Conservation (phyloP, 2,797 vertebrate species). For the Falco peregrinus region DNA sequence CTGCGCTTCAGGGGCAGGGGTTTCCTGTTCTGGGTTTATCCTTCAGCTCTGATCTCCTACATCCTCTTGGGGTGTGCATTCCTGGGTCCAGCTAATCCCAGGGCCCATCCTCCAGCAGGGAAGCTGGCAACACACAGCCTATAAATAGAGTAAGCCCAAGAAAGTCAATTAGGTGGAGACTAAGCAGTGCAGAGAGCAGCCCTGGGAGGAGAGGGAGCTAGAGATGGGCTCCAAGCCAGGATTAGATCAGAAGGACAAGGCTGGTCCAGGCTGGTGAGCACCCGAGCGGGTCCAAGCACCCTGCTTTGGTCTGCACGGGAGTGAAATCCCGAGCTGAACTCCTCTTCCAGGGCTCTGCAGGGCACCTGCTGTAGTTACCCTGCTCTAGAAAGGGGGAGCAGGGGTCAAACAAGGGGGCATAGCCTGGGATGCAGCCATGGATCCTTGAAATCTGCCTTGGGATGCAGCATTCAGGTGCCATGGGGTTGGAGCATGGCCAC, state of each 20-base stretch:
- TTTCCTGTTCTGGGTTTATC: not conserved
- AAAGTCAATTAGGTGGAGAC: conserved; percentile 30
- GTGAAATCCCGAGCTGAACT: not conserved
- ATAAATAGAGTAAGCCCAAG: conserved; percentile 38
- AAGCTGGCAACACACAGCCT: not conserved
- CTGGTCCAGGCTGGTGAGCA: not conserved
- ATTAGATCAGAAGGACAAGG: not conserved
- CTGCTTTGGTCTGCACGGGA: not conserved
- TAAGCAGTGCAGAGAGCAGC: not conserved
- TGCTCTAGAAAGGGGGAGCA: not conserved
- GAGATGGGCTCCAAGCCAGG: not conserved
- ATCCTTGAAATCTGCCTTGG: not conserved
- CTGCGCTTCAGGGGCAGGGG: accelerated
- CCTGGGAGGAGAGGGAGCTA: not conserved
- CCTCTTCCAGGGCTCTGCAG: not conserved
- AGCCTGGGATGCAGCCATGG: not conserved
- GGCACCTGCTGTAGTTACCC: not conserved
- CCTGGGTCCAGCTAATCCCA: not conserved
- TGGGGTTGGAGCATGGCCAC: accelerated
- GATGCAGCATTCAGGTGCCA: not conserved
- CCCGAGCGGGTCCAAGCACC: not conserved
- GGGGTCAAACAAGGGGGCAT: accelerated
- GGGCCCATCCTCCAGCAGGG: not conserved
- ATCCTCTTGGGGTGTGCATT: not conserved
- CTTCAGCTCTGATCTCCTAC: not conserved